Evolutionary conservation across 2,888 invertebrate species (phyloP).

Genomic region (Augochlorella aurata): DNA sequence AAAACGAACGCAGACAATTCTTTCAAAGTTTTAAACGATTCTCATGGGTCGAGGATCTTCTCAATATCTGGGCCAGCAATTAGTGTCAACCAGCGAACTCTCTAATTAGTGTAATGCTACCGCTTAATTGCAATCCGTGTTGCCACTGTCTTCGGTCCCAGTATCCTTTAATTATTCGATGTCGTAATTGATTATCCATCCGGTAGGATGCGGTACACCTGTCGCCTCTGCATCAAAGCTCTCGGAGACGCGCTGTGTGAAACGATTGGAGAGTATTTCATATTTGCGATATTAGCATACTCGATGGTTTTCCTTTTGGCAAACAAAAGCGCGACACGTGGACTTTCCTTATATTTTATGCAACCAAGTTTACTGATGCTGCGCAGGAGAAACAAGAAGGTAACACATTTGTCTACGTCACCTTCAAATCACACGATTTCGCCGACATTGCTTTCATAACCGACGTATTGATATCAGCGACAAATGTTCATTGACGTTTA

Average conservation of each 20-base stretch:
- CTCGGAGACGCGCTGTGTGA: background rate
- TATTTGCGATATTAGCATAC: too few relatives aligned
- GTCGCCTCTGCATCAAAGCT: conserved; percentile 18
- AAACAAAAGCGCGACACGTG: too few relatives aligned
- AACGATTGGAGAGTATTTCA: background rate
- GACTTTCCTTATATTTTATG: too few relatives aligned
- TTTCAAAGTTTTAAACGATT: background rate
- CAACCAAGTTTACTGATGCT: too few relatives aligned
- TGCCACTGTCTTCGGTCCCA: conserved; percentile 55
- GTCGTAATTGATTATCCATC: conserved; percentile 39
- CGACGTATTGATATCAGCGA: too few relatives aligned
- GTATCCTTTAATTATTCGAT: conserved; percentile 64
- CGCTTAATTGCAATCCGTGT: conserved; percentile 70
- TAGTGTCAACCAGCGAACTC: conserved; percentile 46
- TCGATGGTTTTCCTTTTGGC: too few relatives aligned
- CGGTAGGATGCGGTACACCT: background rate
- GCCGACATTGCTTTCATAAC: too few relatives aligned
- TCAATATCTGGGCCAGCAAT: conserved; percentile 46
- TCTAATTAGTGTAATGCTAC: conserved; percentile 69
- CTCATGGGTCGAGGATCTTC: background rate
- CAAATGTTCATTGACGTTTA: too few relatives aligned
- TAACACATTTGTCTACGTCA: too few relatives aligned
- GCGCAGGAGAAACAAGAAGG: too few relatives aligned
- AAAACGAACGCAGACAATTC: background rate
- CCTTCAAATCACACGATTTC: too few relatives aligned